These are phyloP conservation scores for Baccha elongata DNA, from an alignment of 2,888 invertebrate species.

Conservation along the genomic window DNA sequence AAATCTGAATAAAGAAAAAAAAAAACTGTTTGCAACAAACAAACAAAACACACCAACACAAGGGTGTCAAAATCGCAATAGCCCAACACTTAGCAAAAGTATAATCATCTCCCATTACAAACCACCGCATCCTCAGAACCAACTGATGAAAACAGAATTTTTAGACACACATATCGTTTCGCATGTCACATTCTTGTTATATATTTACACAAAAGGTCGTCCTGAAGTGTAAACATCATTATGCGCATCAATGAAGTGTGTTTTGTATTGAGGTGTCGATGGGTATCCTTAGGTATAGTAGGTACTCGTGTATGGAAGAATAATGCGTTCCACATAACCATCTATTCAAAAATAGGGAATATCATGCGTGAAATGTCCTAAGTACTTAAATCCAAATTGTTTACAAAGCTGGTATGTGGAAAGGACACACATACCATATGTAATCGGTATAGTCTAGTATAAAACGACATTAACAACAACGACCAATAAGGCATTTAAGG, in stretches of 20 bases:
- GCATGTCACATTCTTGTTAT: conserved; percentile 39
- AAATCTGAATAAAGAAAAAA: conserved; percentile 30
- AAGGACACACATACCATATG: neutral
- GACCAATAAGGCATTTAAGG: conserved; percentile 64
- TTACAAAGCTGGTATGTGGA: conserved; percentile 47
- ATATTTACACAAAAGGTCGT: conserved; percentile 46
- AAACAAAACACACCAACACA: conserved; percentile 30
- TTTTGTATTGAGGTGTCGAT: conserved; percentile 62
- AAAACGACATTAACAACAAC: conserved; percentile 19
- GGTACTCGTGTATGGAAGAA: too few species aligned
- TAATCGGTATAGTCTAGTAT: conserved; percentile 11
- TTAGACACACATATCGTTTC: conserved; percentile 5
- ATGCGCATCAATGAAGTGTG: conserved; percentile 57
- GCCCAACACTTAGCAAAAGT: conserved; percentile 8
- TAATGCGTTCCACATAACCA: conserved; percentile 56
- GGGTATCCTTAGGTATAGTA: conserved; percentile 49
- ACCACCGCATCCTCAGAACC: conserved; percentile 28
- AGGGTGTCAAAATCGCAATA: conserved; percentile 13
- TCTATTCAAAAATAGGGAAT: conserved; percentile 23
- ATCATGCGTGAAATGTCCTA: conserved; percentile 49
- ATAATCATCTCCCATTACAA: conserved; percentile 14
- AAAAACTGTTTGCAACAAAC: conserved; percentile 32
- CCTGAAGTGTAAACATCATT: conserved; percentile 71
- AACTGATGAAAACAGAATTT: conserved; percentile 1
- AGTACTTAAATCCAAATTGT: conserved; percentile 70